Conservation (phyloP, 2,113 vertebrate species). For the Pholis gunnellus region DNA sequence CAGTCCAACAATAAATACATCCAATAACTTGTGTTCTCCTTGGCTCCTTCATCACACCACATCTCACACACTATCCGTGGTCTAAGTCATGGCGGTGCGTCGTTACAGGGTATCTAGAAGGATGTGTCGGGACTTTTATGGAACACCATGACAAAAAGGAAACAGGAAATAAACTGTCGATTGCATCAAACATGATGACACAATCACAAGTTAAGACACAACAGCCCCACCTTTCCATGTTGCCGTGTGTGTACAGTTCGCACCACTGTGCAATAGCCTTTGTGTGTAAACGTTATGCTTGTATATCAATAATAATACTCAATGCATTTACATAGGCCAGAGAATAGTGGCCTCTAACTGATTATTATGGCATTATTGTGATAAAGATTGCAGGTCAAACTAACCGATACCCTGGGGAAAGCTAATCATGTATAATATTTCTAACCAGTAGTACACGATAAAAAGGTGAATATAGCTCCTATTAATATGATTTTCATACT, state of each 20-base stretch:
- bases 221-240: background rate
- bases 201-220: background rate
- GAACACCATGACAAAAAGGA: background rate
- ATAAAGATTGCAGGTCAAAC: background rate
- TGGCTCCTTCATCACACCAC: too few species aligned
- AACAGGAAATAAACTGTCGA: background rate
- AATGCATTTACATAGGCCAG: background rate
- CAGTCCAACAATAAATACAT: too few species aligned
- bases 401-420: background rate
- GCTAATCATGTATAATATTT: background rate
- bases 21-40: too few species aligned
- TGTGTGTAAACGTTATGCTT: background rate
- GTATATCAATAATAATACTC: background rate
- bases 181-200: slow-evolving; percentile 7
- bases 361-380: background rate
- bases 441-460: background rate
- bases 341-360: background rate
- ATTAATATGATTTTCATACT: background rate
- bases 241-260: background rate
- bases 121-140: background rate
- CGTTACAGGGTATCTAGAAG: too few species aligned
- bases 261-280: background rate
- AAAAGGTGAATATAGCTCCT: background rate
- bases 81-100: too few species aligned
- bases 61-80: too few species aligned